A percentile compares a stretch with the other conserved stretches of the same genome.
These are phyloP conservation scores for Karalla daura DNA, from an alignment of 2,797 vertebrate species.

Conservation along the genomic window DNA sequence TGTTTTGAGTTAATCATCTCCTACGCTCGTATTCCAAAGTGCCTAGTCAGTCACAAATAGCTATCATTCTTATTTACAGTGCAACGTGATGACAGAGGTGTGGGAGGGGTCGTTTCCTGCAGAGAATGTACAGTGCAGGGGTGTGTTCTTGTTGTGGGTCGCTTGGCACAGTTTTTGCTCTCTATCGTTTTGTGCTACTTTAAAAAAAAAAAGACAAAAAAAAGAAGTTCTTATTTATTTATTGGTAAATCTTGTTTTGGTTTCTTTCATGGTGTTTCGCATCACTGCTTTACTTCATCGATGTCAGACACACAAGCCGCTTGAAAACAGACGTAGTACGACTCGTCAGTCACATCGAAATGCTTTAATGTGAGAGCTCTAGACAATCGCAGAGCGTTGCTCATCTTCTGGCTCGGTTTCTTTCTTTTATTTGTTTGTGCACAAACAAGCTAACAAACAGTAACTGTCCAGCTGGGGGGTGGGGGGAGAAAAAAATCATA, in stretches of 20 bases:
- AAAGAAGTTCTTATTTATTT: background rate
- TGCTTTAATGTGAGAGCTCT: conserved; percentile 70
- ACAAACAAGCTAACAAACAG: conserved; percentile 32
- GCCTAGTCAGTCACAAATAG: conserved; percentile 78
- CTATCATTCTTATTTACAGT: conserved; percentile 56
- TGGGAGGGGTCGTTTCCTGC: conserved; percentile 27
- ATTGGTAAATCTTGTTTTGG: background rate
- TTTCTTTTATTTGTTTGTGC: conserved; percentile 37
- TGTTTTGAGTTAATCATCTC: conserved; percentile 25
- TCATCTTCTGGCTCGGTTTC: conserved; percentile 27
- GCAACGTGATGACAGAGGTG: conserved; percentile 1
- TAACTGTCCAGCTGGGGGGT: conserved; percentile 13
- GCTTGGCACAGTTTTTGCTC: background rate
- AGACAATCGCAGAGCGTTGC: conserved; percentile 76
- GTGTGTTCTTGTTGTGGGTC: conserved; percentile 34
- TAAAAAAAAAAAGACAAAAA: background rate
- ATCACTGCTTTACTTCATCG: background rate
- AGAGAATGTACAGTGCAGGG: conserved; percentile 58
- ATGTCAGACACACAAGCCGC: conserved; percentile 11
- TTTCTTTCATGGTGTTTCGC: too few species aligned
- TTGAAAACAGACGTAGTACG: conserved; percentile 10
- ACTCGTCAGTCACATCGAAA: conserved; percentile 34
- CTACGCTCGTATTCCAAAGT: conserved; percentile 76
- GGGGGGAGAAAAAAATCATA: too few species aligned
- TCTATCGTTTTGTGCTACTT: conserved; percentile 1